phyloP scores from a whole-genome alignment of 2,113 vertebrate genomes.

The Lichenostomus cassidix region DNA sequence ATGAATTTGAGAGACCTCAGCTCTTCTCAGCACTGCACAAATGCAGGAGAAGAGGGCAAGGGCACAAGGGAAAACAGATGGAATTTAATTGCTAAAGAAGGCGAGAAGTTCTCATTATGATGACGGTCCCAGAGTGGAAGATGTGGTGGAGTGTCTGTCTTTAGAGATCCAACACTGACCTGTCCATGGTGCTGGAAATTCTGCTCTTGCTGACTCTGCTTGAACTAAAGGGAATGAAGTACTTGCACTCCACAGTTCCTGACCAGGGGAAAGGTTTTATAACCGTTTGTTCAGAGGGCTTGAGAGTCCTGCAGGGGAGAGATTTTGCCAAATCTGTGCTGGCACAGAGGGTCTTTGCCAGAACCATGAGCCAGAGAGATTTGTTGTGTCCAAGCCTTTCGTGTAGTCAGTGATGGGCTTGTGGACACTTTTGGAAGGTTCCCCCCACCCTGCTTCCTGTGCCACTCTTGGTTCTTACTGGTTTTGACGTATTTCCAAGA shows the following conservation, averaged over 20 bases:
- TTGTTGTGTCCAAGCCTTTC: not conserved
- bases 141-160: not conserved
- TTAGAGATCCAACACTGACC: not conserved
- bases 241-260: not conserved
- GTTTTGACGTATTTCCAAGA: not conserved
- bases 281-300: not conserved
- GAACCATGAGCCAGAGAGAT: not conserved
- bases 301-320: not conserved
- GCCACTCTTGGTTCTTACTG: not conserved
- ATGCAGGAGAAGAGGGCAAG: not conserved
- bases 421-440: no score
- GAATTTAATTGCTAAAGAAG: not conserved
- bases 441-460: rapidly evolving
- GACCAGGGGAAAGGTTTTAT: no score
- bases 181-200: not conserved
- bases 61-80: not conserved
- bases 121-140: no score
- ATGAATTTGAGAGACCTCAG: rapidly evolving
- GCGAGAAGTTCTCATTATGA: no score
- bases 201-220: not conserved
- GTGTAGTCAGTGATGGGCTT: no score
- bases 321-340: not conserved
- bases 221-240: no score
- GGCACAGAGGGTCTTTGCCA: no score
- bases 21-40: no score